phyloP scores from a whole-genome alignment of 2,113 vertebrate genomes.

The Alexandromys fortis region DNA sequence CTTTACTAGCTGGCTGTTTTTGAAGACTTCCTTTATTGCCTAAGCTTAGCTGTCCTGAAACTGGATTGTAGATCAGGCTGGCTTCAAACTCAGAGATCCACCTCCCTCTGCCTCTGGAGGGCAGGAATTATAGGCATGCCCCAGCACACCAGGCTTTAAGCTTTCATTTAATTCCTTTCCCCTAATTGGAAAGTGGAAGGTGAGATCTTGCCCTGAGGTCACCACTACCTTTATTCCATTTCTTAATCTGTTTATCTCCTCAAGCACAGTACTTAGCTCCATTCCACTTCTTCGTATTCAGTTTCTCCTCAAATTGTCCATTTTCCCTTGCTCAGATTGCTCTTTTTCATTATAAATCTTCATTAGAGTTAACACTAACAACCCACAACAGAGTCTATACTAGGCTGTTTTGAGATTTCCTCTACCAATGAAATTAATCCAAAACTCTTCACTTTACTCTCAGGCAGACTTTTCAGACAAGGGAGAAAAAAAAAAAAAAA shows the following conservation, averaged over 20 bases:
- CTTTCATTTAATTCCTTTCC: background rate
- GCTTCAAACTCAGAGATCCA: background rate
- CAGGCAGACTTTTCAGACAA: background rate
- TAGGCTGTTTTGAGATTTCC: background rate
- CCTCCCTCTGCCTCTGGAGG: background rate
- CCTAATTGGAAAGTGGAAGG: background rate
- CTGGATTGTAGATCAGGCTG: background rate
- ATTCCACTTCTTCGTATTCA: background rate
- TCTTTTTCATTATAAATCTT: background rate
- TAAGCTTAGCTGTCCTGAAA: background rate
- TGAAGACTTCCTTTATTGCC: background rate
- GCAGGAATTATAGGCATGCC: background rate
- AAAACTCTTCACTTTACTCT: background rate
- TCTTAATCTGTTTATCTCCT: background rate
- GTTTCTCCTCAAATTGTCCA: background rate
- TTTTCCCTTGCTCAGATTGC: background rate
- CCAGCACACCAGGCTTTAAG: background rate
- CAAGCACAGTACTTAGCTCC: background rate
- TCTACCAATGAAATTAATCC: background rate
- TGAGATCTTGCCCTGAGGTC: background rate
- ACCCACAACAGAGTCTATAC: background rate
- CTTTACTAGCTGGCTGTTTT: background rate
- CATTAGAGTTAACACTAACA: background rate
- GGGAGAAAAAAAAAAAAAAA: background rate
- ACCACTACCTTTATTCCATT: background rate